Evolutionary conservation across 2,113 vertebrate species (phyloP).

Genomic region (Elachura formosa): DNA sequence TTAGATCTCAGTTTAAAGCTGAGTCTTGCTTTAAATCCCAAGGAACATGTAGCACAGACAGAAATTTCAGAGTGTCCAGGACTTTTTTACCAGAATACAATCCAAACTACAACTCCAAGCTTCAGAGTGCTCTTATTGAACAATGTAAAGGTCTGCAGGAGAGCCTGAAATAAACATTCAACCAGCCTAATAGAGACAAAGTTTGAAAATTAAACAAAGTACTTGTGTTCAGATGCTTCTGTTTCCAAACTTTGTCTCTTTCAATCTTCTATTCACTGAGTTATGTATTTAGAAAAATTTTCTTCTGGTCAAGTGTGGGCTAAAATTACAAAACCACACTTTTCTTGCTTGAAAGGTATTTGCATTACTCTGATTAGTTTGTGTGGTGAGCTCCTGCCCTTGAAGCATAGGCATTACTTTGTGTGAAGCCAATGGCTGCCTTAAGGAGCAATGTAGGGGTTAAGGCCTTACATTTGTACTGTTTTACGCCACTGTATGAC

Average conservation of each 20-base stretch:
- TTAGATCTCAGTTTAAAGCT: not conserved
- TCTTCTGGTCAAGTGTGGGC: not conserved
- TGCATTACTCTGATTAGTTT: not conserved
- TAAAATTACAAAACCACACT: not conserved
- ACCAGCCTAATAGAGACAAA: not conserved
- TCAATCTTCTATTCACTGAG: not conserved
- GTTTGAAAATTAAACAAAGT: not conserved
- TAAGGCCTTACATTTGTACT: constrained; percentile 9
- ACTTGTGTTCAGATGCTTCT: not conserved
- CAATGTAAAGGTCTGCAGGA: not conserved
- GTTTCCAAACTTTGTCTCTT: not conserved
- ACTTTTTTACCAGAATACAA: not conserved
- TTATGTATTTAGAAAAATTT: not conserved
- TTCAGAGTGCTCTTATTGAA: not conserved
- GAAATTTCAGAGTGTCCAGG: not conserved
- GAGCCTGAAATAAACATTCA: not conserved
- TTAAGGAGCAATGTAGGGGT: constrained; percentile 27
- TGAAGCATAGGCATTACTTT: not conserved
- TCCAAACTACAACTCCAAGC: not conserved
- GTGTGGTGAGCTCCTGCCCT: not conserved
- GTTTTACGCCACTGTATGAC: constrained; percentile 40
- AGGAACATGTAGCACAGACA: not conserved
- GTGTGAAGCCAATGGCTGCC: not conserved
- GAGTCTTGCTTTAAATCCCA: not conserved
- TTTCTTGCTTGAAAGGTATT: not conserved